Evolutionary conservation across 2,888 invertebrate species (phyloP), one percentile per base, ranked within the genome.

Genomic region (Sarcophaga caerulescens): DNA sequence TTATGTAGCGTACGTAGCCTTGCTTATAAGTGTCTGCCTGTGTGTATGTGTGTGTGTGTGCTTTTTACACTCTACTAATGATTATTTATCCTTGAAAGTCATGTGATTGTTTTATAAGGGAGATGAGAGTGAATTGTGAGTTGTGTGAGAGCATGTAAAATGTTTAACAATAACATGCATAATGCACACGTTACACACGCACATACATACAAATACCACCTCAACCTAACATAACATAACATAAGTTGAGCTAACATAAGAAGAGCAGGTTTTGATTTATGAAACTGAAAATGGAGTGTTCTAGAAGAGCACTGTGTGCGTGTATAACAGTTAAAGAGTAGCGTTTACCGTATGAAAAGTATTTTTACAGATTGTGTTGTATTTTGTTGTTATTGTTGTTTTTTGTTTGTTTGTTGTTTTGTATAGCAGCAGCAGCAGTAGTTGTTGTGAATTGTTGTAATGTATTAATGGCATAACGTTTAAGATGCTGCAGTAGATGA

Each of bases 41-140:
- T 35, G 0, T 35, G 35, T n/a, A n/a, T 35, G 52, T 57, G 52
- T 75, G 66, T 45, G 3, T 17, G 21, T 47, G 25, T 60, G n/a
- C 52, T 70, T 62, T 74, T 77, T 85, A 77, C 52, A 78, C 84
- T 86, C 81, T 78, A 45, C 84, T 86, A 74, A 81, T 86, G 70
- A 86, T 84, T 86, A 68, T 81, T 86, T 86, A 86, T 86, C 86
- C 86, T 84, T 86, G 84, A 84, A 84, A 81, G 86, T 86, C 86
- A 86, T 84, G 83, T 86, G 86, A 86, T 78, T 78, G 23, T 70
- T 44, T 45, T 52, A 52, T 14, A 52, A 52, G 14, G 14, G 17
- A 17, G 52, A 52, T 14, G 52, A 3, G 52, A 52, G 52, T 52
- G 0, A 4, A 23, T 25, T 6, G 8, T 8, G 35, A 35, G 2